Evolutionary conservation across 2,113 vertebrate genomes (phyloP).

Genomic region (Dolichallabes microphthalmus): DNA sequence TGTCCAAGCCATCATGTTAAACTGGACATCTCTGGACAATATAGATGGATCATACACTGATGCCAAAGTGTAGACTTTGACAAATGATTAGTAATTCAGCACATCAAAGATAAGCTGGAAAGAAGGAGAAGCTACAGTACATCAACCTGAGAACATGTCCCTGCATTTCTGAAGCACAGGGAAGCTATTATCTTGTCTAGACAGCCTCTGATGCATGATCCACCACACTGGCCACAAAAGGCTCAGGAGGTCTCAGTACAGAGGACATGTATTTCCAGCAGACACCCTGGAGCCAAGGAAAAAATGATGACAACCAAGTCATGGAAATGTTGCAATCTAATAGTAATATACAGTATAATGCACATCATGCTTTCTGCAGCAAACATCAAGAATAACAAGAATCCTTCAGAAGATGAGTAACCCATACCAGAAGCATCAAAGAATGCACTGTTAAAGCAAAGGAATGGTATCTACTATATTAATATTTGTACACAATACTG

Average conservation of each 20-base stretch:
- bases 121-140: constrained; percentile 23
- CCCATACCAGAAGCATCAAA: background rate
- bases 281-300: constrained; percentile 59
- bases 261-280: constrained; percentile 61
- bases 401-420: constrained; percentile 22
- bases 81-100: constrained; percentile 1
- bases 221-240: constrained; percentile 28
- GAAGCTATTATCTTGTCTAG: constrained; percentile 57
- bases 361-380: constrained; percentile 41
- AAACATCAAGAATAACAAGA: background rate
- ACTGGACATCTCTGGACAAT: background rate
- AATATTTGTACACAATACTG: background rate
- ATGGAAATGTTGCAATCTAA: constrained; percentile 64
- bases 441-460: background rate
- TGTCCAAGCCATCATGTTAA: background rate
- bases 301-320: constrained; percentile 63
- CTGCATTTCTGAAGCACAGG: constrained; percentile 13
- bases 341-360: constrained; percentile 63
- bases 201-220: constrained; percentile 55
- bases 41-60: constrained; percentile 8
- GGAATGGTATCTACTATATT: background rate
- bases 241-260: constrained; percentile 36
- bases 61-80: background rate
- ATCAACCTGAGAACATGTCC: constrained; percentile 8
- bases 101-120: background rate